These are phyloP conservation scores for Ophiodon elongatus DNA, from an alignment of 2,113 vertebrate species.

Conservation along the genomic window DNA sequence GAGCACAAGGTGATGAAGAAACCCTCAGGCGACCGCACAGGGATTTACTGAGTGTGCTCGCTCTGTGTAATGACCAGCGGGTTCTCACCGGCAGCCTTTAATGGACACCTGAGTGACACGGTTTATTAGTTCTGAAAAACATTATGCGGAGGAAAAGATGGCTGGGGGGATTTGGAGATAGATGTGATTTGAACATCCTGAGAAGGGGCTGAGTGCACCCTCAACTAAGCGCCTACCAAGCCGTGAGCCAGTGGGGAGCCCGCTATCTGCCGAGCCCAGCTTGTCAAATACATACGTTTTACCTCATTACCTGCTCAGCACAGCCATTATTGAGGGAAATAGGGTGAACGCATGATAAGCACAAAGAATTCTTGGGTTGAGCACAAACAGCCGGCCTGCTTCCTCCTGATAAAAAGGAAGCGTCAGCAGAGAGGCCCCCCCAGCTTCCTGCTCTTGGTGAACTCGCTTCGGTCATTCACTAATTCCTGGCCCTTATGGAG, in stretches of 20 bases:
- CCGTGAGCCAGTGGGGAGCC: conserved; percentile 39
- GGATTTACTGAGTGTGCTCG: conserved; percentile 64
- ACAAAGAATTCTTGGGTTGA: conserved; percentile 73
- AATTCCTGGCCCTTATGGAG: conserved; percentile 58
- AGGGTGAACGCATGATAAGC: conserved; percentile 76
- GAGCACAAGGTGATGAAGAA: conserved; percentile 64
- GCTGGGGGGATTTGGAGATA: conserved; percentile 42
- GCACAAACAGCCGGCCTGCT: conserved; percentile 81
- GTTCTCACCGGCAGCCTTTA: conserved; percentile 58
- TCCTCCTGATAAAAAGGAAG: conserved; percentile 83
- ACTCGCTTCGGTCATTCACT: conserved; percentile 63
- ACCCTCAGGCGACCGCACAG: conserved; percentile 40
- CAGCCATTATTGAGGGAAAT: conserved; percentile 76
- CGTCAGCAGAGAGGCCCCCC: conserved; percentile 56
- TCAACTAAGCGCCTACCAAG: conserved; percentile 54
- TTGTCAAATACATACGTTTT: conserved; percentile 79
- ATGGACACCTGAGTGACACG: conserved; percentile 72
- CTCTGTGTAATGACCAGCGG: conserved; percentile 61
- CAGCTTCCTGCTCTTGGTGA: conserved; percentile 69
- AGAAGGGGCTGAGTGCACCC: conserved; percentile 50
- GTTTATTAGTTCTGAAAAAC: conserved; percentile 71
- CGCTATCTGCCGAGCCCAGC: conserved; percentile 76
- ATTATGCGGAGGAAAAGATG: conserved; percentile 51
- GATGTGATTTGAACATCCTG: conserved; percentile 56
- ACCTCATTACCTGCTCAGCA: conserved; percentile 77